Conservation (phyloP, 2,888 invertebrate genomes). For the Yponomeuta evonymella region DNA sequence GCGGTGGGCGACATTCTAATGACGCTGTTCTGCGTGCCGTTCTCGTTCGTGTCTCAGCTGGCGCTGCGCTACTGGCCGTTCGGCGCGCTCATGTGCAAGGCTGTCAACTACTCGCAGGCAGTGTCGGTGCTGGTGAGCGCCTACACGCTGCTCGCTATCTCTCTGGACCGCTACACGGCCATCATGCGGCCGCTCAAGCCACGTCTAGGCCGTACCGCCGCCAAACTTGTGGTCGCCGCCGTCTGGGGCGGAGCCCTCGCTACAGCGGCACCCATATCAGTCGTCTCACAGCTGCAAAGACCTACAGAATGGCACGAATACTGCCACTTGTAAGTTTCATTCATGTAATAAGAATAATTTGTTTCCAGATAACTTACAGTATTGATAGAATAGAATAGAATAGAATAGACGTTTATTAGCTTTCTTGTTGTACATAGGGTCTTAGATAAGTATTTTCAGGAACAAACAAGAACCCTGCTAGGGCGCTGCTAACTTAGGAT, state of each 20-base stretch:
- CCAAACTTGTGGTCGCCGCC: slow-evolving; percentile 80
- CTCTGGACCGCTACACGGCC: slow-evolving; percentile 92
- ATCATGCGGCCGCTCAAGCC: slow-evolving; percentile 92
- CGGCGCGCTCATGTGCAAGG: slow-evolving; percentile 85
- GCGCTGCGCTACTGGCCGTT: slow-evolving; percentile 93
- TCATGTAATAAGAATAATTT: too few species aligned
- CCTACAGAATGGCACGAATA: slow-evolving; percentile 78
- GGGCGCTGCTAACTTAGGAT: too few species aligned
- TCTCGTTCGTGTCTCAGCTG: slow-evolving; percentile 88
- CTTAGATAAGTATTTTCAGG: too few species aligned
- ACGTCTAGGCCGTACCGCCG: slow-evolving; percentile 82
- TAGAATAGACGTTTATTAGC: too few species aligned
- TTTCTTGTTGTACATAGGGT: too few species aligned
- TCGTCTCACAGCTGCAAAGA: slow-evolving; percentile 81
- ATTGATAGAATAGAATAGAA: too few species aligned
- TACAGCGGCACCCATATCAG: slow-evolving; percentile 87
- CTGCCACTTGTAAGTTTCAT: slow-evolving; percentile 78
- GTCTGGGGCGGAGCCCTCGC: slow-evolving; percentile 87
- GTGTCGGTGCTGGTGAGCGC: slow-evolving; percentile 90
- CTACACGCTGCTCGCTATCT: slow-evolving; percentile 93
- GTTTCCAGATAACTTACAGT: too few species aligned
- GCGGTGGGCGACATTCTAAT: slow-evolving; percentile 93
- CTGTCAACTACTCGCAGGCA: slow-evolving; percentile 89
- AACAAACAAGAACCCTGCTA: too few species aligned
- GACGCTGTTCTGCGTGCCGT: slow-evolving; percentile 93